phyloP scores from a whole-genome alignment of 2,888 invertebrate species.

The Heteromyza rotundicornis region DNA sequence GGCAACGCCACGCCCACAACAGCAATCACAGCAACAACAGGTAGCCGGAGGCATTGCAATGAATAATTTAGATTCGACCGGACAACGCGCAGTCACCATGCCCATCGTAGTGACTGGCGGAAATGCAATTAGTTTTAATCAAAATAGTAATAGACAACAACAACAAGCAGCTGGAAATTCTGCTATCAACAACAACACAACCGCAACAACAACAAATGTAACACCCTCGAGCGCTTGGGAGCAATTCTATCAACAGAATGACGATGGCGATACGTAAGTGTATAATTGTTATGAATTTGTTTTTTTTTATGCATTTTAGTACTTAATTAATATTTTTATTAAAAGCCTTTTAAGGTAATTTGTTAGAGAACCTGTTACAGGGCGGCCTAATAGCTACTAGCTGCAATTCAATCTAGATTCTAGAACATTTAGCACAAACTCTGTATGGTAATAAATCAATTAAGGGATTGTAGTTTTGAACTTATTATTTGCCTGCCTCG shows the following conservation, averaged over 20 bases:
- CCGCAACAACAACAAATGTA: slow-evolving; percentile 15
- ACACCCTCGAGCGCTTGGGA: slow-evolving; percentile 65
- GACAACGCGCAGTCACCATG: slow-evolving; percentile 28
- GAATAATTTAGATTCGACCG: slow-evolving; percentile 32
- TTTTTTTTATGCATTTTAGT: no score
- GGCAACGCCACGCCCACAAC: slow-evolving; percentile 15
- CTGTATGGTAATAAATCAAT: no score
- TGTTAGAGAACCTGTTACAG: no score
- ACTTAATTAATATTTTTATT: no score
- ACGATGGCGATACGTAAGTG: slow-evolving; percentile 89
- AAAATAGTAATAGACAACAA: slow-evolving; percentile 5
- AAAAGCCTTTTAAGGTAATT: no score
- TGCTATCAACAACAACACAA: slow-evolving; percentile 24
- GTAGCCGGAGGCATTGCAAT: slow-evolving; percentile 22
- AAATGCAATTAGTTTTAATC: slow-evolving; percentile 5
- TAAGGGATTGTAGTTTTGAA: no score
- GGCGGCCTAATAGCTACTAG: no score
- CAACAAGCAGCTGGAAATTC: slow-evolving; percentile 12
- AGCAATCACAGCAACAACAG: slow-evolving; percentile 14
- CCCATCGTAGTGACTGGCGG: slow-evolving; percentile 27
- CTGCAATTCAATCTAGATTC: no score
- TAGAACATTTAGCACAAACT: no score
- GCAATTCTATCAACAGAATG: slow-evolving; percentile 77
- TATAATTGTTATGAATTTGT: no score
- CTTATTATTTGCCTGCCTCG: no score